Base-by-base conservation (phyloP, 1,140 invertebrate genomes). In the Diorhabda sublineata region DNA sequence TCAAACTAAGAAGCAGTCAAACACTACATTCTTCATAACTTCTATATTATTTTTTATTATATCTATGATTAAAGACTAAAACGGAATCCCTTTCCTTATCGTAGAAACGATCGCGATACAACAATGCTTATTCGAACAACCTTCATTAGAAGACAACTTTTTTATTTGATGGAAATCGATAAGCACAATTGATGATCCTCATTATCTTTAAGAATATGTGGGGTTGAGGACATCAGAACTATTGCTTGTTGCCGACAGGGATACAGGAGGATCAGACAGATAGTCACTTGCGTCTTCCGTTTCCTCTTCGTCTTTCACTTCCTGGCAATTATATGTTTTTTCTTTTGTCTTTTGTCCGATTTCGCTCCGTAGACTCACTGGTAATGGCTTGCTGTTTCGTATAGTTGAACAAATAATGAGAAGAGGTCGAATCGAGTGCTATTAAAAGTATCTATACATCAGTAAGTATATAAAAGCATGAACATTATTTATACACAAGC, bases 271-370 rank as follows among this genome's bases (percentile, higher is more conserved):
- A 64, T 64, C 63, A 64, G 63, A 64, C 47, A 26, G 45, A 45
- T 64, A 64, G 45, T 64, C 63, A 64, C 45, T 64, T 56, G 63
- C 47, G 43, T 5, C 45, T 52, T 64, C 63, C 63, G 63, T 42
- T 64, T 62, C 61, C 61, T 62, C 61, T 43, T 62, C 45, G 45
- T 44, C 63, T 64, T 44, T 64, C 45, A 56, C 63, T 64, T 64
- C 63, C 63, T 64, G 63, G 45, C 63, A 64, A 64, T 64, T 64
- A 64, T 64, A 64, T 64, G 8, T 64, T 64, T 42, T 26, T 26
- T 64, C 63, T 64, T 64, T 64, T 64, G 45, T 64, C 63, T 64
- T 43, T 9, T 42, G 63, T 52, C 47, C 63, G 45, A 64, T 64
- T 64, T 52, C 45, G 63, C 63, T 52, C 63, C 11, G 45, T 64